Percentiles rank a stretch among this genome's conserved stretches.
phyloP scores from a whole-genome alignment of 30 jellyfish, hydroid and myxozoan genomes.

The Turritopsis dohrnii region DNA sequence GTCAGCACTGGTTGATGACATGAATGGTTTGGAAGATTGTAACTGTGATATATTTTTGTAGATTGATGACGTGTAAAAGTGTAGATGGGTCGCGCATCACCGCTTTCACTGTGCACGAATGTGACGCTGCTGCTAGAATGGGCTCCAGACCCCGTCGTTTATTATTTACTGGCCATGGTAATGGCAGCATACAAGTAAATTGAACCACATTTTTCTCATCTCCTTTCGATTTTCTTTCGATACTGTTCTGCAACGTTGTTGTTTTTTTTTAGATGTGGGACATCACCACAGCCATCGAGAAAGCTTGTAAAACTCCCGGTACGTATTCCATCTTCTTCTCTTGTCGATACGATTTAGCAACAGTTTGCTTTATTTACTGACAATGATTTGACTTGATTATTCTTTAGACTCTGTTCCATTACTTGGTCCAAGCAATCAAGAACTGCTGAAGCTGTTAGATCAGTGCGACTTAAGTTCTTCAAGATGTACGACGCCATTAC shows the following conservation, averaged over 20 bases:
- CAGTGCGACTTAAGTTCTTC: slow-evolving; percentile 83
- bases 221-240: slow-evolving; percentile 1
- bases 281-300: slow-evolving; percentile 93
- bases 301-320: slow-evolving; percentile 73
- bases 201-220: neutral
- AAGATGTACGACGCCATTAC: slow-evolving; percentile 80
- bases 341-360: neutral
- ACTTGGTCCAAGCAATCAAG: slow-evolving; percentile 83
- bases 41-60: neutral
- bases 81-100: slow-evolving; percentile 93
- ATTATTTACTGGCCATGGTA: slow-evolving; percentile 94
- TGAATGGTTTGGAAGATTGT: neutral
- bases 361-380: neutral
- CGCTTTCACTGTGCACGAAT: slow-evolving; percentile 84
- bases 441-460: slow-evolving; percentile 69
- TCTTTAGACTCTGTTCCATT: slow-evolving; percentile 44
- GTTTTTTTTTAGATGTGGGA: slow-evolving; percentile 80
- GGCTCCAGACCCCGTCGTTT: slow-evolving; percentile 97
- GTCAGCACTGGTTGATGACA: too few relatives aligned
- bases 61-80: slow-evolving; percentile 91
- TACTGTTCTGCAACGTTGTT: neutral
- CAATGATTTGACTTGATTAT: too few relatives aligned
- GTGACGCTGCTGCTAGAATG: slow-evolving; percentile 98
- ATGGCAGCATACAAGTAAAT: slow-evolving; percentile 91
- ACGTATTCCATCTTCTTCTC: neutral